Percentiles rank a stretch among this genome's conserved stretches.
Evolutionary conservation across 1,140 invertebrate genomes (phyloP).

Genomic region (Pseudomyrmex concolor): DNA sequence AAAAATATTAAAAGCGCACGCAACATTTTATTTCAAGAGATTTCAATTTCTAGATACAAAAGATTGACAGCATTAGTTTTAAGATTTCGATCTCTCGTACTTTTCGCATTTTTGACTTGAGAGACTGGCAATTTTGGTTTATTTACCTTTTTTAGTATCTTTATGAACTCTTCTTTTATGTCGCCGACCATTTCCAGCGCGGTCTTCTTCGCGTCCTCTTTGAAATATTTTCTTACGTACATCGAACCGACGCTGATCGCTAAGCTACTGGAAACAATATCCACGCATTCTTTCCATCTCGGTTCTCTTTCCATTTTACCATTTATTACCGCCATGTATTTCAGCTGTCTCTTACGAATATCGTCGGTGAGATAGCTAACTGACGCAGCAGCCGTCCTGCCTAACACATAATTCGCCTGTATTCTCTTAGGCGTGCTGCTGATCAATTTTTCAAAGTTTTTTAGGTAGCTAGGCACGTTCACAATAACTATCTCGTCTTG

Average conservation of each 20-base stretch:
- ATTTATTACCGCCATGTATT: conserved; percentile 90
- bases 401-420: conserved; percentile 88
- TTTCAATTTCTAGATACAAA: conserved; percentile 20
- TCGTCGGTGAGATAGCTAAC: conserved; percentile 91
- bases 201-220: conserved; percentile 89
- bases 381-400: conserved; percentile 90
- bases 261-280: conserved; percentile 89
- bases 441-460: conserved; percentile 88
- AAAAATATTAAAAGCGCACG: background rate
- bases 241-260: conserved; percentile 91
- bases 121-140: background rate
- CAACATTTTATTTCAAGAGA: background rate
- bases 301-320: conserved; percentile 91
- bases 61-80: background rate
- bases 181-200: conserved; percentile 94
- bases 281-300: conserved; percentile 94
- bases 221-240: conserved; percentile 91
- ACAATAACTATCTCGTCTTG: conserved; percentile 92
- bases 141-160: conserved; percentile 76
- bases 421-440: conserved; percentile 87
- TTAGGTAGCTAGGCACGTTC: conserved; percentile 91
- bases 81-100: background rate
- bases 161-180: conserved; percentile 88
- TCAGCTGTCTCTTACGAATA: conserved; percentile 89
- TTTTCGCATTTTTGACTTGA: background rate